Evolutionary conservation across 2,797 vertebrate genomes (phyloP), one percentile per base, ranked within the genome.

Genomic region (Graptemys geographica): DNA sequence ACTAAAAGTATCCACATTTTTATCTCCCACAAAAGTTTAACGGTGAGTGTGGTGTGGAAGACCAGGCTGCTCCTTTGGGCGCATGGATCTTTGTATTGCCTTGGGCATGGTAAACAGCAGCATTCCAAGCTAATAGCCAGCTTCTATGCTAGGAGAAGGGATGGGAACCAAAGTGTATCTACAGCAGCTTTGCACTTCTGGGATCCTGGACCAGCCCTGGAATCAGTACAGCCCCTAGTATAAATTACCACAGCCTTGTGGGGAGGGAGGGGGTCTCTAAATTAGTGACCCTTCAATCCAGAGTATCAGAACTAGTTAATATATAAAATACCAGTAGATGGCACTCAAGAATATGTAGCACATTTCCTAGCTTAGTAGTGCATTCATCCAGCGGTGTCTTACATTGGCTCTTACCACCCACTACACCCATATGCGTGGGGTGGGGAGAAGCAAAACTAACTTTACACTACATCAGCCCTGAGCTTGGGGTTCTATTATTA

Each of bases 11-110:
- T 44, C 79, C 21, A 2, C 59, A 90, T 55, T 5, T n/a, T 51
- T 57, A 3, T 9, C 59, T 41, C 55, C 56, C 33, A 33, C 86
- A 37, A 62, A 13, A 0, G 82, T 72, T 55, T 65, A 78, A 84
- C 31, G 33, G 0, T 0, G 83, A 1, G 12, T 1, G 19, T 0
- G 41, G 3, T 1, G n/a, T 41, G 28, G 53, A 18, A 51, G 76
- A 28, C 57, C 0, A 7, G 11, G 11, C 10, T 1, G 52, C 27
- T 23, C 1, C 16, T 0, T 31, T 31, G 86, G 3, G 18, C 0
- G 1, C 0, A 0, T 2, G 3, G 15, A 31, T 4, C 44, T 76
- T 56, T 12, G 74, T 76, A 56, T 81, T 49, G 69, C n/a, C 3
- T 0, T 59, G 28, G n/a, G 53, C 44, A 1, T 1, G 8, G 27